phyloP scores from a whole-genome alignment of 2,888 invertebrate genomes.

The Adelognathus sp. region DNA sequence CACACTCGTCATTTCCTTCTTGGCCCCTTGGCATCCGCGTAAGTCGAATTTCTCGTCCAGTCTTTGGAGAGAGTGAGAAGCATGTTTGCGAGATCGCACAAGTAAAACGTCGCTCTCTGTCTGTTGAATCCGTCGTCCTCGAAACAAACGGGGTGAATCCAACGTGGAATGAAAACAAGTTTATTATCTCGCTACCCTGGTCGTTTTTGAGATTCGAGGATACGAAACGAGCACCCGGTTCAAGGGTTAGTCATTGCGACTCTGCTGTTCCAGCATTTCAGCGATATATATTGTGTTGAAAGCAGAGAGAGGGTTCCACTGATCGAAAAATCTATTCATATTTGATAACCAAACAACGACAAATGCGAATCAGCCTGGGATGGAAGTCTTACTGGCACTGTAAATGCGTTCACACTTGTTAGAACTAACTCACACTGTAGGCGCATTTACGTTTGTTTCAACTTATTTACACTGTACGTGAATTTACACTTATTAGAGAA shows the following conservation, averaged over 20 bases:
- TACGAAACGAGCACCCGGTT: slow-evolving; percentile 1
- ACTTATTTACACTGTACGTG: too few species aligned
- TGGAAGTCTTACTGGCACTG: too few species aligned
- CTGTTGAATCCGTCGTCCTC: background rate
- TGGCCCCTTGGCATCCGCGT: slow-evolving; percentile 53
- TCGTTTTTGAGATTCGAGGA: slow-evolving; percentile 24
- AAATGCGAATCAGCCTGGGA: too few species aligned
- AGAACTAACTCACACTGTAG: too few species aligned
- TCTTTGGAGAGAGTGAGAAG: slow-evolving; percentile 40
- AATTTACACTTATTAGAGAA: too few species aligned
- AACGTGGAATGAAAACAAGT: slow-evolving; percentile 57
- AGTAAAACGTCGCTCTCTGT: slow-evolving; percentile 48
- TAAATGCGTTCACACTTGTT: too few species aligned
- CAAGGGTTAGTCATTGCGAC: background rate
- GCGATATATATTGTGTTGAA: too few species aligned
- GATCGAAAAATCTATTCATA: too few species aligned
- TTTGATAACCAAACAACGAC: too few species aligned
- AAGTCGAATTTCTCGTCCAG: slow-evolving; percentile 59
- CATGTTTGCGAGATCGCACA: slow-evolving; percentile 23
- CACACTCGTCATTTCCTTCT: slow-evolving; percentile 60
- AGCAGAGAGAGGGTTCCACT: too few species aligned
- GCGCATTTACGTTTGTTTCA: too few species aligned
- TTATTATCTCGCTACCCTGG: slow-evolving; percentile 46
- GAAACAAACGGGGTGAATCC: slow-evolving; percentile 14
- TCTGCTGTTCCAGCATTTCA: background rate